phyloP scores from a whole-genome alignment of 2,113 vertebrate genomes.

The Romanogobio albipinnatus region DNA sequence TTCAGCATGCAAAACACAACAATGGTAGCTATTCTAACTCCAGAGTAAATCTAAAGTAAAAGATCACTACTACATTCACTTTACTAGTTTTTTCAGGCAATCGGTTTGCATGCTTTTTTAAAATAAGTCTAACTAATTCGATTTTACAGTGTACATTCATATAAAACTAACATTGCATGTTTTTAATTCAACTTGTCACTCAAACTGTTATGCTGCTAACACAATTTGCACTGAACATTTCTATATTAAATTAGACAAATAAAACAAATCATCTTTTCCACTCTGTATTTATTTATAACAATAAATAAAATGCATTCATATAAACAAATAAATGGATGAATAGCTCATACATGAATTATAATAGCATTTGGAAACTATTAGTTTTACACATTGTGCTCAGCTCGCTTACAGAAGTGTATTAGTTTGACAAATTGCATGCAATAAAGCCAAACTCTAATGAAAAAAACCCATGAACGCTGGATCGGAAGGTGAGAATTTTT shows the following conservation, averaged over 20 bases:
- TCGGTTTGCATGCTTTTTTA: no score
- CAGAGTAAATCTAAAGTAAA: no score
- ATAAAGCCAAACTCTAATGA: constrained; percentile 41
- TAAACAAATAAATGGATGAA: constrained; percentile 41
- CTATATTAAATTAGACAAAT: constrained; percentile 4
- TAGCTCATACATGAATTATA: constrained; percentile 38
- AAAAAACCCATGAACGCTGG: constrained; percentile 32
- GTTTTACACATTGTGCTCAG: neutral
- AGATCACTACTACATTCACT: no score
- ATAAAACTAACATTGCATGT: neutral
- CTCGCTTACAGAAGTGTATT: constrained; percentile 3
- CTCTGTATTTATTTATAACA: constrained; percentile 15
- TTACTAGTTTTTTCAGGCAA: no score
- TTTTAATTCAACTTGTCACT: neutral
- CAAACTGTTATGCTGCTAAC: neutral
- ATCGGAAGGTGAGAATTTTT: constrained; percentile 43
- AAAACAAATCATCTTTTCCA: neutral
- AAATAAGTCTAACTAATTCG: no score
- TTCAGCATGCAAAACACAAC: no score
- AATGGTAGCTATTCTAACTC: no score
- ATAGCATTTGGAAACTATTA: constrained; percentile 24
- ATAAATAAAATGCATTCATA: constrained; percentile 30
- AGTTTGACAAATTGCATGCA: constrained; percentile 35
- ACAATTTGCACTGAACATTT: neutral
- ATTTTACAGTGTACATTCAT: neutral